Base-by-base conservation (phyloP, 1,140 invertebrate species). In the Eciton burchellii region DNA sequence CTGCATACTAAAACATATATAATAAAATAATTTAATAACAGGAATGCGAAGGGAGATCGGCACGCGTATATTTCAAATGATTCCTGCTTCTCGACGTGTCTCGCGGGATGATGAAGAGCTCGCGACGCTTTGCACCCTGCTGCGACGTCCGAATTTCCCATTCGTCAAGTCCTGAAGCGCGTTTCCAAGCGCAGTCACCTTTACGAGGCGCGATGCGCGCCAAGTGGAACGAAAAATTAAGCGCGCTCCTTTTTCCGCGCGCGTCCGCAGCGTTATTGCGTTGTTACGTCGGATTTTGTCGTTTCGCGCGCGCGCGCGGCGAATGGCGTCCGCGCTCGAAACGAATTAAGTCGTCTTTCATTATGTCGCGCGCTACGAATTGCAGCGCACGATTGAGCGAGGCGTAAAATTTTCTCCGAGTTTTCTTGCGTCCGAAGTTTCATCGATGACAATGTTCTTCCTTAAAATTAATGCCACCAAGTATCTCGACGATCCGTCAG, bases 181-280 rank as follows among this genome's bases (percentile, higher is more conserved):
- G 83, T 79, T 84, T 72, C 73, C 63, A 73, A 72, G 66, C 56
- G 74, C 83, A 79, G 68, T n/a, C 74, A 62, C 74, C 74, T 79
- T 79, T 79, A 79, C 74, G 74, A 79, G 74, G n/a, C n/a, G n/a
- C 74, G 63, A 79, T 79, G 63, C 63, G 74, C 74, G 74, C 74
- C 74, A 68, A 77, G 74, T 77, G 74, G 74, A 79, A 79, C 74
- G 74, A 79, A 68, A 79, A 79, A 79, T 79, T 79, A 79, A 79
- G 74, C 63, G 74, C 74, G 74, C 74, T 70, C 63, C 63, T 79
- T 79, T 79, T 79, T 79, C 74, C 63, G 16, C 63, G 62, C 12
- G 21, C 74, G 16, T 24, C n/a, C 21, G 49, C 62, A 47, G 12
- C 49, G 45, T 79, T 70, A 79, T 79, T 79, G 70, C 74, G 74